These are phyloP conservation scores for Fabriciana adippe DNA, from an alignment of 2,888 invertebrate genomes.

Conservation along the genomic window DNA sequence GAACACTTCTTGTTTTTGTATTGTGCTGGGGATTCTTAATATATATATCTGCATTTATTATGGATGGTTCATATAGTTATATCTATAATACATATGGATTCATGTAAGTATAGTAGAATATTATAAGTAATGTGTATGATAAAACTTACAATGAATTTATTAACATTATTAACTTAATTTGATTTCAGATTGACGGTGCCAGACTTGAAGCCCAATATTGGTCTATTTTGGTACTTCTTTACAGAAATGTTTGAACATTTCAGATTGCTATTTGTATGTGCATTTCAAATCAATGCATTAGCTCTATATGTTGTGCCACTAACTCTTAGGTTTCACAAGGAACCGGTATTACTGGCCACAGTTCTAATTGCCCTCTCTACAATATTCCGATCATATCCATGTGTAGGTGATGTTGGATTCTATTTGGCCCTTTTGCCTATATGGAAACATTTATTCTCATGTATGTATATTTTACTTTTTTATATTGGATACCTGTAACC, in stretches of 20 bases:
- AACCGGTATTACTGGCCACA: conserved; percentile 90
- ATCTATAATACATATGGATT: conserved; percentile 90
- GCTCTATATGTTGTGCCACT: conserved; percentile 95
- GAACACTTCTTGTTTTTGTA: conserved; percentile 78
- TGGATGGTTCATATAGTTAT: conserved; percentile 85
- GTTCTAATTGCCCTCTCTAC: conserved; percentile 91
- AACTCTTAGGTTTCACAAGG: conserved; percentile 88
- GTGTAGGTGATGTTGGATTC: conserved; percentile 96
- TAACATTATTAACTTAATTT: conserved; percentile 29
- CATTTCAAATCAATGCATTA: conserved; percentile 98
- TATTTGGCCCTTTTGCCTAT: conserved; percentile 94
- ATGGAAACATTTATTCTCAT: conserved; percentile 93
- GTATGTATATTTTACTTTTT: conserved; percentile 80
- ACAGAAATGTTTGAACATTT: conserved; percentile 99
- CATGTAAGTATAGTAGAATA: conserved; percentile 83
- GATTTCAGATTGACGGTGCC: conserved; percentile 91
- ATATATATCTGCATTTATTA: conserved; percentile 83
- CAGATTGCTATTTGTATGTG: conserved; percentile 95
- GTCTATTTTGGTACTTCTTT: conserved; percentile 99
- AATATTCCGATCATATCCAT: conserved; percentile 98
- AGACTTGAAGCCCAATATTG: conserved; percentile 97
- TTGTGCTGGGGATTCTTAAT: conserved; percentile 80
- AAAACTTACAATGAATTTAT: neutral
- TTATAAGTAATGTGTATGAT: neutral
- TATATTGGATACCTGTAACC: neutral